Evolutionary conservation across 2,797 vertebrate species (phyloP), one percentile per base, ranked within the genome.

Genomic region (Ciconia nigra): DNA sequence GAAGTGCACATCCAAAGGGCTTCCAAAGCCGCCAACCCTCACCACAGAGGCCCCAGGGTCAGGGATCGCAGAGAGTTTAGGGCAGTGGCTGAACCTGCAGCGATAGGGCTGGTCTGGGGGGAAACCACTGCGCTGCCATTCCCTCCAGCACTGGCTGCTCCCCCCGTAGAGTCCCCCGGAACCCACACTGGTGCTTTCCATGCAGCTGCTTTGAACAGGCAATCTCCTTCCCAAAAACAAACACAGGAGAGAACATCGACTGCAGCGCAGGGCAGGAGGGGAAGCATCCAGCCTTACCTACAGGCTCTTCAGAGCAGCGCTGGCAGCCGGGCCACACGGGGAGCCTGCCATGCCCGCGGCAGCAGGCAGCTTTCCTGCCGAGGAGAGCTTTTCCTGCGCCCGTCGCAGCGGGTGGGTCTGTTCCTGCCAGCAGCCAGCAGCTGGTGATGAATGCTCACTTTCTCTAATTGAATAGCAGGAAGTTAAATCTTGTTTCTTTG

Each of bases 401-500:
- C 58, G 44, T 21, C 39, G 3, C 9, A 11, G 70, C 47, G 4
- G 86, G 79, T 54, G 82, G 37, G 7, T 67, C 72, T 7, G 81
- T 37, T 54, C 33, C 95, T 84, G 94, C 94, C 96, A 90, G 92
- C 90, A 88, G 90, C 81, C 91, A 22, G 94, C 90, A 94, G 92
- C 96, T 90, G 93, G 54, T 93, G 90, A 90, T 89, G 88, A 94
- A 82, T 57, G 95, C 87, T 96, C 92, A 70, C 96, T 97, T 91
- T 87, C 96, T 95, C 85, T 46, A 25, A 57, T 84, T 96, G 90
- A 97, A 97, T 96, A 73, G 93, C 94, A 97, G 97, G 97, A 96
- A 97, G 93, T 51, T 93, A 67, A 80, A 28, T 57, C 94, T 83
- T 11, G 93, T 92, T 95, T 78, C 92, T 92, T 67, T 19, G 90